Evolutionary conservation across 2,888 invertebrate genomes (phyloP).

Genomic region (Panopea generosa): DNA sequence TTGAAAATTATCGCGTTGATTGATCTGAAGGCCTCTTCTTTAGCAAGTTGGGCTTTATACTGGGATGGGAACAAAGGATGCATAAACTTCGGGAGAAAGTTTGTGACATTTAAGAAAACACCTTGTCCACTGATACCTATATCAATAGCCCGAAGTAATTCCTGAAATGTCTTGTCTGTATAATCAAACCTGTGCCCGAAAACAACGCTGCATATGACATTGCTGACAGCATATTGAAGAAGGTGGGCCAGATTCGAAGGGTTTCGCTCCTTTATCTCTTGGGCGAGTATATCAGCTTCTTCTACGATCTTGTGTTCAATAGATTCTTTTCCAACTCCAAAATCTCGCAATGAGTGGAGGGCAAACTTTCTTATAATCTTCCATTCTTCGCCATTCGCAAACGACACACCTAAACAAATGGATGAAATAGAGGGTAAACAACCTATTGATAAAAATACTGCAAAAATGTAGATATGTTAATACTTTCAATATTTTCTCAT

Average conservation of each 20-base stretch:
- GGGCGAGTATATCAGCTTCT: constrained; percentile 3
- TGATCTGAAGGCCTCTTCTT: background rate
- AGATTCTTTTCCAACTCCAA: constrained; percentile 6
- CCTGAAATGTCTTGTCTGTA: constrained; percentile 47
- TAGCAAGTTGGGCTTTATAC: background rate
- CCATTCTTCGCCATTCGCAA: constrained; percentile 16
- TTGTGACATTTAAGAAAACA: constrained; percentile 30
- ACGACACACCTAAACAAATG: constrained; percentile 13
- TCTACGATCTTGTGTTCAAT: constrained; percentile 7
- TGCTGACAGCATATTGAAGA: constrained; percentile 26
- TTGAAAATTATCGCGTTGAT: constrained; percentile 1
- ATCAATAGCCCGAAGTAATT: constrained; percentile 30
- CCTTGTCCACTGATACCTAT: constrained; percentile 26
- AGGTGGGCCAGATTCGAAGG: background rate
- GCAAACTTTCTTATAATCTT: constrained; percentile 11
- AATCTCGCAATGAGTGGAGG: constrained; percentile 9
- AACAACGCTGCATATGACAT: constrained; percentile 68
- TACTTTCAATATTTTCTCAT: no score
- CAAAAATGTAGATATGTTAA: no score
- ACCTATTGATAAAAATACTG: no score
- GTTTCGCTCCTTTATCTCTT: background rate
- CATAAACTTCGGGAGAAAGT: constrained; percentile 55
- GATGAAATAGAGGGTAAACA: no score
- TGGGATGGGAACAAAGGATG: constrained; percentile 16
- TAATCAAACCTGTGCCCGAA: constrained; percentile 67